Evolutionary conservation across 23 tunicate species (phyloP).

Genomic region (Aplidium turbinatum): DNA sequence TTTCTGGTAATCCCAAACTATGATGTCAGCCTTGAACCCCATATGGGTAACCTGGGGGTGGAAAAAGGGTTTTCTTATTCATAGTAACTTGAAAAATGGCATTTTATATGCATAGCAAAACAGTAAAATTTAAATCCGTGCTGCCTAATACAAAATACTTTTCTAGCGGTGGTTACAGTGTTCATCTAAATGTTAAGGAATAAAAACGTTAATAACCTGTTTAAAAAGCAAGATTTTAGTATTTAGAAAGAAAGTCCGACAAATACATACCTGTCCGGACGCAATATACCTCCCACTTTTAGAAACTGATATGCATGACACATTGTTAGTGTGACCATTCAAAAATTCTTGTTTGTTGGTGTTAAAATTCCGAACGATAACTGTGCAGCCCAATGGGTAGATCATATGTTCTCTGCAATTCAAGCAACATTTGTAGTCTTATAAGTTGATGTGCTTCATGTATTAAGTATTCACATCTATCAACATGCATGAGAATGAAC

Average conservation of each 20-base stretch:
- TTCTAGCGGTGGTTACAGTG: not conserved
- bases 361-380: conserved; percentile 61
- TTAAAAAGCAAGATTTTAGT: not conserved
- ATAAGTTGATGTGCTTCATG: no score
- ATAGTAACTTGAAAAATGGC: not conserved
- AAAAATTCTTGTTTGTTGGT: conserved; percentile 75
- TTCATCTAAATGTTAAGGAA: not conserved
- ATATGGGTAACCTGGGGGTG: conserved; percentile 88
- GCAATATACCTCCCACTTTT: conserved; percentile 94
- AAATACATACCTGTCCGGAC: conserved; percentile 81
- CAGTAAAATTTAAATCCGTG: not conserved
- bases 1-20: conserved; percentile 77
- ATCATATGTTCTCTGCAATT: conserved; percentile 76
- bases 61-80: not conserved
- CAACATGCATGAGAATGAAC: no score
- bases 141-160: not conserved
- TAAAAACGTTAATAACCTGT: not conserved
- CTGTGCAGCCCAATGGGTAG: conserved; percentile 87
- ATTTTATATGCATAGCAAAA: no score
- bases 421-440: no score
- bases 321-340: conserved; percentile 87
- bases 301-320: conserved; percentile 85
- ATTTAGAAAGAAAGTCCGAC: not conserved
- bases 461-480: no score
- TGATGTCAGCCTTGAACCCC: conserved; percentile 92